Evolutionary conservation across 64 coral and sea anemone species (phyloP), one percentile per base, ranked within the genome.

Genomic region (Exaiptasia diaphana): DNA sequence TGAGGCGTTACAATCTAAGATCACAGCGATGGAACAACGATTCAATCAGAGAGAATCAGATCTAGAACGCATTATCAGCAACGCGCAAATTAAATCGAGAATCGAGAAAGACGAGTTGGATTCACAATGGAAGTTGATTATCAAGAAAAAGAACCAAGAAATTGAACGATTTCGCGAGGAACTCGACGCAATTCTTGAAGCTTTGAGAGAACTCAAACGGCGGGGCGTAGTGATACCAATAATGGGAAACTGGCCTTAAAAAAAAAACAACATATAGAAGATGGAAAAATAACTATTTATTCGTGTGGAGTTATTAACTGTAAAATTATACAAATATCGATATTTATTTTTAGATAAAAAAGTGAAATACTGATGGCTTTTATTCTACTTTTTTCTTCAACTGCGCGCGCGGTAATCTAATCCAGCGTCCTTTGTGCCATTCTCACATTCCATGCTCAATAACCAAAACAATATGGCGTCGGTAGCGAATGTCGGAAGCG

Each of bases 121-220:
- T 17, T 76, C 85, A 37, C 92, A 79, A 77, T 93, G 85, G 85
- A 61, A 84, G 27, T 39, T 84, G 27, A 73, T 84, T 23, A 33
- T 99, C 1, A 63, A 81, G 33, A 86, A 89, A 53, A 99, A 99
- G 45, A 99, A 92, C 75, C 82, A 88, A 77, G 95, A 99, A 67
- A 93, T 92, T 38, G 95, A 99, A 61, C 64, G 70, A 24, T 99
- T 99, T 88, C 85, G 95, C 3, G 71, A 38, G 73, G 95, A 99
- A 55, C 89, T 99, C 17, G 85, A 93, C 32, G 75, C 49, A 11
- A 99, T 99, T 50, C 68, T 99, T 26, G 90, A 92, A 42, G 85
- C 86, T 18, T 78, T 99, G 20, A 92, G 76, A 50, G 95, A 99
- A 37, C 67, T 99, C 14, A 83, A 92, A 32, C 85, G 85, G 5